Conservation (phyloP, 92 coral and sea anemone genomes). For the Heteractis magnifica region DNA sequence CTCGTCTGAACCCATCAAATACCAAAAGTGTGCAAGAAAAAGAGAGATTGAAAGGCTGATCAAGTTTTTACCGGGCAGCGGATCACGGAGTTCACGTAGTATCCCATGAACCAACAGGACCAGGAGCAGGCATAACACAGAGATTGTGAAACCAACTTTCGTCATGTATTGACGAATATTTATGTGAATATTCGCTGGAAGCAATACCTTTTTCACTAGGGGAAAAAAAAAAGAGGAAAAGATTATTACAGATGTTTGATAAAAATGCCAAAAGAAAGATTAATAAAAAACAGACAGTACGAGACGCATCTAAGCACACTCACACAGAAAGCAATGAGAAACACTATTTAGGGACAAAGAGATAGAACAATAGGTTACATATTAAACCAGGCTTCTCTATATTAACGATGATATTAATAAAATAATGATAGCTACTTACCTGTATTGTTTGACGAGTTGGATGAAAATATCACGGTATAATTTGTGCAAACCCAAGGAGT, state of each 20-base stretch:
- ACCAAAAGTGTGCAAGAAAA: slow-evolving; percentile 78
- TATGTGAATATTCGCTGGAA: slow-evolving; percentile 15
- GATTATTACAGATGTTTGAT: background rate
- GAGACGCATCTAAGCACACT: too few species aligned
- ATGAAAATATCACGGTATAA: slow-evolving; percentile 26
- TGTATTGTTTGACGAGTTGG: too few species aligned
- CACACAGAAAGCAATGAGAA: too few species aligned
- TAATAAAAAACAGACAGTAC: too few species aligned
- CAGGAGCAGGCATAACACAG: slow-evolving; percentile 54
- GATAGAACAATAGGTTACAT: too few species aligned
- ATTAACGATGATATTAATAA: too few species aligned
- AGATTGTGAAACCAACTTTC: slow-evolving; percentile 60
- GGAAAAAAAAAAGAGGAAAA: background rate
- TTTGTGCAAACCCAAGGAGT: slow-evolving; percentile 69
- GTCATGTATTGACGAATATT: slow-evolving; percentile 62
- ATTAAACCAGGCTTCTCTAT: too few species aligned
- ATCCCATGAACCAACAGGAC: slow-evolving; percentile 67
- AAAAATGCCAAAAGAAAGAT: too few species aligned
- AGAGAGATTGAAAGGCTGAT: slow-evolving; percentile 81
- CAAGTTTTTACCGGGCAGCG: slow-evolving; percentile 94
- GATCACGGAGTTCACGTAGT: slow-evolving; percentile 68
- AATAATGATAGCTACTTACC: background rate
- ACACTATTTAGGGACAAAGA: too few species aligned
- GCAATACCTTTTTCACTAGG: background rate
- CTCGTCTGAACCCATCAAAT: slow-evolving; percentile 76